phyloP scores from a whole-genome alignment of 2,888 invertebrate genomes.

The Halocaridina rubra region DNA sequence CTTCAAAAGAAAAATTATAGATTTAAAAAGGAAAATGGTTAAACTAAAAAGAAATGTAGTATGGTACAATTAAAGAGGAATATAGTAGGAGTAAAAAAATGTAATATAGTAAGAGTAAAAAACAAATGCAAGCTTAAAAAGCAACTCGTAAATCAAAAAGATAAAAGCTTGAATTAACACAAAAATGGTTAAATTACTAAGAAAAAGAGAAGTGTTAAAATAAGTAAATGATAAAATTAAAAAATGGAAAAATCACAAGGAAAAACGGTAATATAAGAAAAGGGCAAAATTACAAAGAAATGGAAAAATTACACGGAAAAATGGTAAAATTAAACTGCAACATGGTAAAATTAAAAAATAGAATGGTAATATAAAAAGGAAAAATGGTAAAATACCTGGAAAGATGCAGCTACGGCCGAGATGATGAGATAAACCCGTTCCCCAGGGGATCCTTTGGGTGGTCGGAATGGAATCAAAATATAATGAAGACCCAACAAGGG shows the following conservation, averaged over 20 bases:
- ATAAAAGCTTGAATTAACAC: too few relatives aligned
- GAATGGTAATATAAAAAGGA: neutral
- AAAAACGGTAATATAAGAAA: neutral
- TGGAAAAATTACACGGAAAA: neutral
- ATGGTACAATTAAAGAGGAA: neutral
- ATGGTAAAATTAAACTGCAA: neutral
- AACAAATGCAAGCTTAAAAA: too few relatives aligned
- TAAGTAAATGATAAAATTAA: neutral
- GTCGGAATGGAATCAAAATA: slow-evolving; percentile 87
- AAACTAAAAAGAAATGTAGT: neutral
- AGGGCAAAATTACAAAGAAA: too few relatives aligned
- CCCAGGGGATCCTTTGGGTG: slow-evolving; percentile 74
- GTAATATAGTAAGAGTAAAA: neutral
- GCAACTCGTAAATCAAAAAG: too few relatives aligned
- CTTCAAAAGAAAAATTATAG: too few relatives aligned
- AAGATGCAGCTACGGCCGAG: slow-evolving; percentile 87
- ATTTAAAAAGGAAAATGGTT: too few relatives aligned
- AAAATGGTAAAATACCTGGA: slow-evolving; percentile 76
- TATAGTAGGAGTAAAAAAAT: neutral
- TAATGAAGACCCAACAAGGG: slow-evolving; percentile 92
- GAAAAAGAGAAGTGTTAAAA: neutral
- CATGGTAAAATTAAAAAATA: neutral
- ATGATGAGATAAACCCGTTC: slow-evolving; percentile 80
- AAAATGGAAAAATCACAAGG: neutral
- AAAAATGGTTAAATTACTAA: too few relatives aligned